Evolutionary conservation across 1,140 invertebrate genomes (phyloP).

Genomic region (Cardiocondyla obscurior): DNA sequence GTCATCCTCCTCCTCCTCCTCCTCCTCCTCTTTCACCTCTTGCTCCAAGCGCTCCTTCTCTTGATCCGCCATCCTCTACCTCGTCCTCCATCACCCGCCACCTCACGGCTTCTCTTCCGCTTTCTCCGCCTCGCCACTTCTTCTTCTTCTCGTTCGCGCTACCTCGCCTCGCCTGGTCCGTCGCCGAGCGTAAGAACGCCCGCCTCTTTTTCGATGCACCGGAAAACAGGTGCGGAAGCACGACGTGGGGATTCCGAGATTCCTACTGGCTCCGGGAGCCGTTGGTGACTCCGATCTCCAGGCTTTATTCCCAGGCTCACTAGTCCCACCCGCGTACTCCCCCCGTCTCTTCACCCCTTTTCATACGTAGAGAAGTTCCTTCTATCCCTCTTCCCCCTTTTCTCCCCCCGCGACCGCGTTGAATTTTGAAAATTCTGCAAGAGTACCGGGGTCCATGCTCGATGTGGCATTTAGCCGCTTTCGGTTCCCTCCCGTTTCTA

Average conservation of each 20-base stretch:
- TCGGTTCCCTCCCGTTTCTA: constrained; percentile 17
- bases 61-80: constrained; percentile 54
- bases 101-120: constrained; percentile 71
- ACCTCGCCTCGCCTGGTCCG: constrained; percentile 63
- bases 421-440: constrained; percentile 67
- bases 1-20: constrained; percentile 60
- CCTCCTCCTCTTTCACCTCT: constrained; percentile 45
- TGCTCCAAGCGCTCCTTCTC: constrained; percentile 49
- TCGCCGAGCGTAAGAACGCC: constrained; percentile 71
- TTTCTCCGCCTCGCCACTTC: constrained; percentile 63
- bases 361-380: constrained; percentile 6
- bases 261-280: constrained; percentile 68
- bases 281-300: constrained; percentile 61
- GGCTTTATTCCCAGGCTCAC: constrained; percentile 68
- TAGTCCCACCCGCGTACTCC: constrained; percentile 53
- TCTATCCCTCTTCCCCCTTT: background rate
- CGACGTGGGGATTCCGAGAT: constrained; percentile 69
- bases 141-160: constrained; percentile 66
- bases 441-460: constrained; percentile 51
- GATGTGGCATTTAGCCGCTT: constrained; percentile 53
- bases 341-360: constrained; percentile 1
- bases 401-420: background rate
- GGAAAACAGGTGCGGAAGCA: constrained; percentile 71
- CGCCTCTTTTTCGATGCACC: constrained; percentile 75
- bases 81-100: constrained; percentile 60